Conservation (phyloP, 2,113 vertebrate genomes). For the Prunella himalayana region DNA sequence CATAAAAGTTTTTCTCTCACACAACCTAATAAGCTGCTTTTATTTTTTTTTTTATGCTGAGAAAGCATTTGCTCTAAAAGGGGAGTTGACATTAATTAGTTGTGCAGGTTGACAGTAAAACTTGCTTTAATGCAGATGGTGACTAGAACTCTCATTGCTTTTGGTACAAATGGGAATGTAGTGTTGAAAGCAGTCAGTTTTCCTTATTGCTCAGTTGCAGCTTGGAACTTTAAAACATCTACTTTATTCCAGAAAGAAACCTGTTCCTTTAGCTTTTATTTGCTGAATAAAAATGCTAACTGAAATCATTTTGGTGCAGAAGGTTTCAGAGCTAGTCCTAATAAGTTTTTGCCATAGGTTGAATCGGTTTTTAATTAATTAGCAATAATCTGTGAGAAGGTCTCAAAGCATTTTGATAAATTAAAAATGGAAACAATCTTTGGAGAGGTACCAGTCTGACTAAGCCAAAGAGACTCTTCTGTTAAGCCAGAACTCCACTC, state of each 20-base stretch:
- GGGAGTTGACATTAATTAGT: neutral
- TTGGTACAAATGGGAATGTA: neutral
- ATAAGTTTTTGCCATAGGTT: neutral
- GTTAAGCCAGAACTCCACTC: neutral
- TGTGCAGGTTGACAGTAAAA: neutral
- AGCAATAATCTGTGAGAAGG: neutral
- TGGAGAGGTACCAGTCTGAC: neutral
- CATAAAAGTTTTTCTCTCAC: neutral
- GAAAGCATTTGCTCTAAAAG: neutral
- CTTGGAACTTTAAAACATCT: neutral
- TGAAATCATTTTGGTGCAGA: neutral
- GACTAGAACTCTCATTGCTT: slow-evolving; percentile 35
- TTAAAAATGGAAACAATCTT: neutral
- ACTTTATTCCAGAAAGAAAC: neutral
- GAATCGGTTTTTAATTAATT: neutral
- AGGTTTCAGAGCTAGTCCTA: neutral
- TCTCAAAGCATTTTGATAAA: neutral
- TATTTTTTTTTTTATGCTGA: neutral
- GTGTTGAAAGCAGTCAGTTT: neutral
- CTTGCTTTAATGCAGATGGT: slow-evolving; percentile 2
- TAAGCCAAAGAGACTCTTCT: neutral
- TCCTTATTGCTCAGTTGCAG: neutral
- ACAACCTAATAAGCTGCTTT: fast-evolving
- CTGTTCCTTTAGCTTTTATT: neutral
- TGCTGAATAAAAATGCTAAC: neutral